Evolutionary conservation across 2,888 invertebrate genomes (phyloP), one percentile per base, ranked within the genome.

Genomic region (Apodemia zela): DNA sequence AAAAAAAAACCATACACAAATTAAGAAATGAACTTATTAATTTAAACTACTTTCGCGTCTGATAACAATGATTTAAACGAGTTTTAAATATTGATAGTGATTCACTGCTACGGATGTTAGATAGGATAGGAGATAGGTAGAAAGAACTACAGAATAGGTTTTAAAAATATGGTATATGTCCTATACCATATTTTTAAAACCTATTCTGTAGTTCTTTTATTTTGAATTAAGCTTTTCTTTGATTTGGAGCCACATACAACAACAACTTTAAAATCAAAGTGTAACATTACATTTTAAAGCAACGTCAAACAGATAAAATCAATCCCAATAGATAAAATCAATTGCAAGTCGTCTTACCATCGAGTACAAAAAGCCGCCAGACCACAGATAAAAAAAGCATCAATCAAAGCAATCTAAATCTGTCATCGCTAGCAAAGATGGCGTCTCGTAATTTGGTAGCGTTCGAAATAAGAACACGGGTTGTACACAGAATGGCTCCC

Each of bases 381-480:
- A 69, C 63, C 69, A 72, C 72, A 70, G 67, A 69, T 69, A 70
- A 69, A 72, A 72, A 71, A 69, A 66, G 68, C 74, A 77, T 80
- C 78, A 77, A 81, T 82, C 82, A 80, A 73, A 73, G 70, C 75
- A 77, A 80, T 81, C 79, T 81, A 81, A 82, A 82, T 82, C 78
- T 77, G 84, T 85, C 85, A 82, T 78, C 84, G 76, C 73, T 65
- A 71, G 73, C 78, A 78, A 84, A 82, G 79, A 83, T 82, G 82
- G 84, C 79, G 77, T 72, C 69, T 64, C 71, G 76, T 78, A 81
- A 80, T 85, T 85, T 81, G 73, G 76, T 67, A 63, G 73, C 77
- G 74, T 73, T 72, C 71, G 76, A 69, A 75, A 75, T 77, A 78
- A 78, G 82, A 79, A 80, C 68, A 66, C 67, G 69, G 80, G 82